Percentiles rank a stretch among this genome's conserved stretches.
Conservation (phyloP, 2,888 invertebrate species). For the Lasioglossum oenotherae region DNA sequence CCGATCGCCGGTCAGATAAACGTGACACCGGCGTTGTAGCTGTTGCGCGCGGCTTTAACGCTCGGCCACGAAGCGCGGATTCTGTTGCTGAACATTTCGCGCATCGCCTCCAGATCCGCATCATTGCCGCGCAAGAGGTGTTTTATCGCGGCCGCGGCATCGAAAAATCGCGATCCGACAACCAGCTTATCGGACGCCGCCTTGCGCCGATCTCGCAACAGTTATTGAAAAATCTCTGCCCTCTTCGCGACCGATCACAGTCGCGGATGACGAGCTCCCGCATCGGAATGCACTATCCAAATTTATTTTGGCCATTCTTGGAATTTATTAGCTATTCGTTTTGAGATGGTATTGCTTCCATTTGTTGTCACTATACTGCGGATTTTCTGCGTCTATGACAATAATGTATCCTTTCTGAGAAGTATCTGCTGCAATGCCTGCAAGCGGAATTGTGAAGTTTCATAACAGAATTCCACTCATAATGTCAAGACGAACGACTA, state of each 20-base stretch:
- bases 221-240: constrained; percentile 44
- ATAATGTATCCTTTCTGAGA: too few relatives aligned
- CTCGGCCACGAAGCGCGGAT: constrained; percentile 63
- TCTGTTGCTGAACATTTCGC: constrained; percentile 65
- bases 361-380: too few relatives aligned
- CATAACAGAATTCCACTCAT: not conserved
- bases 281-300: not conserved
- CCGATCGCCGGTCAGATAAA: constrained; percentile 67
- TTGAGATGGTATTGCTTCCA: too few relatives aligned
- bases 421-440: not conserved
- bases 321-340: not conserved
- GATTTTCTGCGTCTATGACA: too few relatives aligned
- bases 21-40: constrained; percentile 63
- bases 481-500: not conserved
- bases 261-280: not conserved
- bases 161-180: constrained; percentile 64
- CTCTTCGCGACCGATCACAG: not conserved
- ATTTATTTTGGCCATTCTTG: not conserved
- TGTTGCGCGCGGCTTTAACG: constrained; percentile 60
- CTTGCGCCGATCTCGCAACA: constrained; percentile 21
- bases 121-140: constrained; percentile 58
- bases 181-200: constrained; percentile 53
- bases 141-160: constrained; percentile 62
- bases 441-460: not conserved
- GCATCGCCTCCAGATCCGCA: constrained; percentile 71